A percentile compares a stretch with the other conserved stretches of the same genome.
phyloP scores from a whole-genome alignment of 2,113 vertebrate genomes.

The Melierax canorus region DNA sequence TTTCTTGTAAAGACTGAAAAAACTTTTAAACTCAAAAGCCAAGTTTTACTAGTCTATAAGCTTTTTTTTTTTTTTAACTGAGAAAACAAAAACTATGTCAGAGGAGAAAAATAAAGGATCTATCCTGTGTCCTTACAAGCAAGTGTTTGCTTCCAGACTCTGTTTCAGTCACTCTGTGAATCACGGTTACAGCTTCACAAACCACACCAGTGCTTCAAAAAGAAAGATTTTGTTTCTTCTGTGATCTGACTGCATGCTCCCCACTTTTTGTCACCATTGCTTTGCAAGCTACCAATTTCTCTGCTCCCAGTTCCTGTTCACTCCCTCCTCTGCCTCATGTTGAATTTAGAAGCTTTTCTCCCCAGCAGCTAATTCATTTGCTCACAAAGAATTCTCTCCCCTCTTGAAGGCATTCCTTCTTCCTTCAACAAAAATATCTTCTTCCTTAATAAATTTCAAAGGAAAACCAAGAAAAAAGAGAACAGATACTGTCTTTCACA shows the following conservation, averaged over 20 bases:
- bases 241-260: not conserved
- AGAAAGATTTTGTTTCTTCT: not conserved
- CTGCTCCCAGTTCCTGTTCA: not conserved
- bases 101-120: not conserved
- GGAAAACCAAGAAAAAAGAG: not conserved
- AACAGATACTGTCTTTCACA: not conserved
- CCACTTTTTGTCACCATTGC: not conserved
- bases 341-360: not conserved
- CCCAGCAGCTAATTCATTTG: not conserved
- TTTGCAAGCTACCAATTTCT: not conserved
- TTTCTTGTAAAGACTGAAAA: not conserved
- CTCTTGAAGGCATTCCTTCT: not conserved
- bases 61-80: not conserved
- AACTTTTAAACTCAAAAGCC: not conserved
- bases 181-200: not conserved
- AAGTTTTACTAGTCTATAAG: not conserved
- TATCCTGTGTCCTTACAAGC: not conserved
- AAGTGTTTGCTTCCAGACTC: not conserved
- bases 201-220: not conserved
- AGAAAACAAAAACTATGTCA: not conserved
- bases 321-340: not conserved
- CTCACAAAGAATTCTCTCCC: not conserved
- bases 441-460: not conserved
- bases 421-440: not conserved
- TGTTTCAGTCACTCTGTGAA: not conserved